These are phyloP conservation scores for Rhagophthalmus giganteus DNA, from an alignment of 2,888 invertebrate genomes.

Conservation along the genomic window DNA sequence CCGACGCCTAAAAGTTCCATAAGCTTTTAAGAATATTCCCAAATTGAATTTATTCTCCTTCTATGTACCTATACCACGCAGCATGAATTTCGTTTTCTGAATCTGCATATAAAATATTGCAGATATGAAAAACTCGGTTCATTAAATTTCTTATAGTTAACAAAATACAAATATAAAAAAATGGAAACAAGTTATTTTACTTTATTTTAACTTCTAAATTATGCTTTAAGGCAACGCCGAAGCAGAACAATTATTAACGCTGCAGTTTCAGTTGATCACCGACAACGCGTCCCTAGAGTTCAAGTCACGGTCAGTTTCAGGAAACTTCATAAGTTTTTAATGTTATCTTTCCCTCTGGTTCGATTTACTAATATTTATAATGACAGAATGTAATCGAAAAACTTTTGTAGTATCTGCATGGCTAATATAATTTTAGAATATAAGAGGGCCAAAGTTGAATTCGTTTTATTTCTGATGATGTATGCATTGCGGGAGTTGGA, in stretches of 20 bases:
- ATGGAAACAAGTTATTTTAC: no score
- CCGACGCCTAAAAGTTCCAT: neutral
- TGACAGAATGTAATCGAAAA: conserved; percentile 34
- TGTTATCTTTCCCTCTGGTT: conserved; percentile 44
- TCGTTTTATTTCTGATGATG: no score
- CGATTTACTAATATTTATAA: conserved; percentile 45
- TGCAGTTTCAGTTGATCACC: conserved; percentile 17
- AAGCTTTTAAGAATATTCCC: neutral
- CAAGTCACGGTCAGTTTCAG: conserved; percentile 36
- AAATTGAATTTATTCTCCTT: neutral
- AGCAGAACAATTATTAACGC: conserved; percentile 13
- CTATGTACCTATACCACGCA: neutral
- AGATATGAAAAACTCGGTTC: neutral
- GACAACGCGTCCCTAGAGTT: conserved; percentile 22
- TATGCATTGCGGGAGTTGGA: no score
- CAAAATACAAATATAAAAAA: no score
- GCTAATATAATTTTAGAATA: no score
- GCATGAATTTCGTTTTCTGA: neutral
- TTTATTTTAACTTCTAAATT: conserved; percentile 2
- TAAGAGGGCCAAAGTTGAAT: no score
- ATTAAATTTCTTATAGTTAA: neutral
- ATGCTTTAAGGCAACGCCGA: neutral
- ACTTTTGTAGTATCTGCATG: conserved; percentile 19
- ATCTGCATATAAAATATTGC: neutral
- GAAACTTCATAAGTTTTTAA: conserved; percentile 40